These are phyloP conservation scores for Urosaurus nigricauda DNA, from an alignment of 2,797 vertebrate species.

Conservation along the genomic window DNA sequence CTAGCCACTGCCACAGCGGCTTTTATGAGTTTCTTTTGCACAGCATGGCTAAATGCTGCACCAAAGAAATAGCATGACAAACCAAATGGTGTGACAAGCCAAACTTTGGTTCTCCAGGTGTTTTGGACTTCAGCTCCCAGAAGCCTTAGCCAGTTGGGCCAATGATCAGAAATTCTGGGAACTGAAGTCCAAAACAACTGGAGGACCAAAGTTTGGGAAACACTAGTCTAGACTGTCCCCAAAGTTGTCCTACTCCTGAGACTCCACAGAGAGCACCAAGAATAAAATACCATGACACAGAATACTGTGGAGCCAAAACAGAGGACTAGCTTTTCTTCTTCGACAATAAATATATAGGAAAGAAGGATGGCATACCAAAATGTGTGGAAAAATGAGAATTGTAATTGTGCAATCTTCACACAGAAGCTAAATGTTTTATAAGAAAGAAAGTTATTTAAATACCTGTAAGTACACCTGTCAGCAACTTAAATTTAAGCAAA, in stretches of 20 bases:
- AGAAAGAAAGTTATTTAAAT: constrained; percentile 80
- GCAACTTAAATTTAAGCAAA: constrained; percentile 84
- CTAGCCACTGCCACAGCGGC: too few relatives aligned
- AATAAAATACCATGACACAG: background rate
- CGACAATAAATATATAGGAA: constrained; percentile 32
- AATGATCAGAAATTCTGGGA: too few relatives aligned
- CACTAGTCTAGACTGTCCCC: background rate
- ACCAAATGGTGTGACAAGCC: too few relatives aligned
- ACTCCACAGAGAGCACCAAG: background rate
- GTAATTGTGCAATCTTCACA: constrained; percentile 74
- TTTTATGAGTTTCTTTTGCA: too few relatives aligned
- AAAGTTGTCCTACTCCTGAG: background rate
- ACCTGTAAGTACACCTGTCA: constrained; percentile 87
- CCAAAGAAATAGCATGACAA: too few relatives aligned
- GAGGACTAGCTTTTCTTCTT: background rate
- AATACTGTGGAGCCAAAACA: background rate
- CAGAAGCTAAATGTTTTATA: constrained; percentile 74
- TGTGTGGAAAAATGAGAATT: constrained; percentile 72
- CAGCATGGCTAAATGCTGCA: too few relatives aligned
- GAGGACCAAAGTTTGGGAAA: too few relatives aligned
- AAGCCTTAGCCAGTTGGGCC: too few relatives aligned
- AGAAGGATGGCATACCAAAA: constrained; percentile 61
- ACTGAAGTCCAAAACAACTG: too few relatives aligned
- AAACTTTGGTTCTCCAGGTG: too few relatives aligned
- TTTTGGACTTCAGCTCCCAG: too few relatives aligned